Base-by-base conservation (phyloP, 1,140 invertebrate genomes). In the Nixonia krombeini region DNA sequence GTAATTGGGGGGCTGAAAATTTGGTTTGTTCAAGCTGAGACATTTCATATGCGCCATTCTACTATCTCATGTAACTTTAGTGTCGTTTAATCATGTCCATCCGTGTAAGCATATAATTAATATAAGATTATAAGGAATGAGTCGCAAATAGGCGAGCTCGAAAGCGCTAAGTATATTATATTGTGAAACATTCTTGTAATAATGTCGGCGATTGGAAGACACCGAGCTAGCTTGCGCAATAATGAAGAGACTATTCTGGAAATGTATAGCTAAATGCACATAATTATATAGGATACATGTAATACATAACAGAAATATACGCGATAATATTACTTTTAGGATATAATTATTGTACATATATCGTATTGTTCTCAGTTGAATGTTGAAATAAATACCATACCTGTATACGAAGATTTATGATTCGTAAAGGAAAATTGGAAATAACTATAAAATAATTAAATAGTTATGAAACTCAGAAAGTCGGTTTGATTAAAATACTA, bases 361-460 rank as follows among this genome's bases (percentile, higher is more conserved):
- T 41, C 73, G 75, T 78, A 81, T 83, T 83, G 80, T 83, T 83
- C 80, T 83, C 78, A 81, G 78, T 83, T 82, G 68, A 82, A 82
- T 82, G 80, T 83, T 83, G 73, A 78, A 83, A 83, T 83, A 83
- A 83, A 83, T 81, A 78, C 76, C 71, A 67, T 80, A 74, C 73
- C 64, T 81, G 73, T 72, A 21, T 6, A 21, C 6, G 6, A 21
- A 21, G 6, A 2, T 3, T 21, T 21, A 21, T 21, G 21, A n/a
- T n/a, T n/a, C n/a, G n/a, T n/a, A n/a, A n/a, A n/a, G n/a, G n/a
- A n/a, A n/a, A n/a, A n/a, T n/a, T n/a, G n/a, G n/a, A n/a, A n/a
- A n/a, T n/a, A n/a, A n/a, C n/a, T n/a, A n/a, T n/a, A n/a, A n/a
- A n/a, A n/a, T n/a, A n/a, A n/a, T n/a, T n/a, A n/a, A n/a, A n/a